phyloP scores from a whole-genome alignment of 1,140 invertebrate species.

The Ips typographus region DNA sequence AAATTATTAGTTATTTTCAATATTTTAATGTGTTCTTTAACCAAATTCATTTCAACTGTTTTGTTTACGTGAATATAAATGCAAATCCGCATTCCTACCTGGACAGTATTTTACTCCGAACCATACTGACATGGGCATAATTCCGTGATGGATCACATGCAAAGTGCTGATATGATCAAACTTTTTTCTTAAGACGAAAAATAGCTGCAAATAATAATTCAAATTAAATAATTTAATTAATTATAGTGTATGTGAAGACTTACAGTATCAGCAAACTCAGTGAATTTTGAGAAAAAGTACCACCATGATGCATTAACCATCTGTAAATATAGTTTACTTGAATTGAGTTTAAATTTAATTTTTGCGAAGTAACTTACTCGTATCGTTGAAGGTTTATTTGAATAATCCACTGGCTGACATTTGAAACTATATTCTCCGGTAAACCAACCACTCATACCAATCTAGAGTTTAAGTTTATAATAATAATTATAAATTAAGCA shows the following conservation, averaged over 20 bases:
- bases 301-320: constrained; percentile 87
- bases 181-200: constrained; percentile 84
- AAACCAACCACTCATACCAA: constrained; percentile 80
- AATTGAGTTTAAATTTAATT: constrained; percentile 4
- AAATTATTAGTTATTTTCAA: not conserved
- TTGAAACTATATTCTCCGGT: constrained; percentile 85
- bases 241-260: constrained; percentile 51
- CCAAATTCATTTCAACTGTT: not conserved
- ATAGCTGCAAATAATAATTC: constrained; percentile 59
- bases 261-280: constrained; percentile 96
- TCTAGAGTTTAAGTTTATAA: constrained; percentile 63
- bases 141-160: constrained; percentile 90
- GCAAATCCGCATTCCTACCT: constrained; percentile 56
- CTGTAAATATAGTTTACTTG: constrained; percentile 39
- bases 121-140: constrained; percentile 92
- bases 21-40: not conserved
- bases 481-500: not conserved
- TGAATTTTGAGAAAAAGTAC: constrained; percentile 96
- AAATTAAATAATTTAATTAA: not conserved
- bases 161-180: constrained; percentile 81
- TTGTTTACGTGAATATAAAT: not conserved
- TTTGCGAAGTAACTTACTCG: constrained; percentile 68
- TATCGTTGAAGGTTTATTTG: constrained; percentile 82
- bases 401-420: constrained; percentile 95
- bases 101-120: constrained; percentile 90